Evolutionary conservation across 1,140 invertebrate species (phyloP).

Genomic region (Hestina assimilis): DNA sequence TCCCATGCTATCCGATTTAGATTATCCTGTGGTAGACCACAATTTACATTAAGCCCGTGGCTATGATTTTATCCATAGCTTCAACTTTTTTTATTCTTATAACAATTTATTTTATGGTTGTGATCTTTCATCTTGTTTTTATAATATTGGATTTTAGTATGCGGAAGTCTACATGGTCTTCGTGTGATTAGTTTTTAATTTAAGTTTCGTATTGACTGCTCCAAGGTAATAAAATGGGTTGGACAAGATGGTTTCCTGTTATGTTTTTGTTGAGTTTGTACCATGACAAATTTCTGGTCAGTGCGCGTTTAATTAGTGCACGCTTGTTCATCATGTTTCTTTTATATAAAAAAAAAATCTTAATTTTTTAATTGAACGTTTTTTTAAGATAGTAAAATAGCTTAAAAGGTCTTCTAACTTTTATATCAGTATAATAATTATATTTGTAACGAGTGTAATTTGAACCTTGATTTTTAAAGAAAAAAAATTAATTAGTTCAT

Average conservation of each 20-base stretch:
- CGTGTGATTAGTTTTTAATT: conserved; percentile 28
- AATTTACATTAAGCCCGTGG: conserved; percentile 12
- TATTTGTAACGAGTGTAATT: background rate
- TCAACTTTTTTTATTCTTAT: conserved; percentile 5
- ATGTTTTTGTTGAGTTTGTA: conserved; percentile 33
- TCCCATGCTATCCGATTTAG: conserved; percentile 14
- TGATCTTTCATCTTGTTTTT: background rate
- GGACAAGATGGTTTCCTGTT: conserved; percentile 41
- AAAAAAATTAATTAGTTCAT: conserved; percentile 20
- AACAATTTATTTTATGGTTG: conserved; percentile 1
- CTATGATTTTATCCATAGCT: conserved; percentile 11
- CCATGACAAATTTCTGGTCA: conserved; percentile 33
- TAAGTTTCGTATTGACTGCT: conserved; percentile 23
- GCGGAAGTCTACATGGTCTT: conserved; percentile 21
- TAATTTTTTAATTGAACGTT: too few relatives aligned
- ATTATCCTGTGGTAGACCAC: conserved; percentile 15
- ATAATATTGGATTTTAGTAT: conserved; percentile 9
- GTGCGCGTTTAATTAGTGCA: conserved; percentile 8
- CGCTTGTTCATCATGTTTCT: conserved; percentile 1
- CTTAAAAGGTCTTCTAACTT: too few relatives aligned
- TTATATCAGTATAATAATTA: too few relatives aligned
- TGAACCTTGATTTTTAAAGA: too few relatives aligned
- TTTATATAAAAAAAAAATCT: too few relatives aligned
- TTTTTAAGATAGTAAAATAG: too few relatives aligned
- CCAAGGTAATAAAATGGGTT: conserved; percentile 31